Conservation (phyloP, 2,113 vertebrate species). For the Alethe castanea region DNA sequence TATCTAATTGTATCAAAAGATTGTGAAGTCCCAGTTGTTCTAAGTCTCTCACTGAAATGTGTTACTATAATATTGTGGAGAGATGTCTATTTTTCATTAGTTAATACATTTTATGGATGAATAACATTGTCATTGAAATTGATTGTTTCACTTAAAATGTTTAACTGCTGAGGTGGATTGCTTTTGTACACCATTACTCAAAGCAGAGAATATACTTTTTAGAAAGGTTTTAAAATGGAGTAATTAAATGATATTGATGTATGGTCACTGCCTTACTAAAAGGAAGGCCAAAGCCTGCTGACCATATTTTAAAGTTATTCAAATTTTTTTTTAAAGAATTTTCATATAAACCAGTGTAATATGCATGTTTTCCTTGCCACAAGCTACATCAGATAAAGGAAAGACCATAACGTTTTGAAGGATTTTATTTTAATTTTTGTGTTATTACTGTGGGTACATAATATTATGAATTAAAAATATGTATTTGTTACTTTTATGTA, state of each 20-base stretch:
- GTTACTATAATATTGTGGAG: conserved; percentile 23
- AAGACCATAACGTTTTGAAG: background rate
- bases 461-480: background rate
- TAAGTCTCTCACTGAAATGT: conserved; percentile 21
- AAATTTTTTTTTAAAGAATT: background rate
- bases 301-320: background rate
- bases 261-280: background rate
- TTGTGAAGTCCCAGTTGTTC: conserved; percentile 16
- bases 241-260: background rate
- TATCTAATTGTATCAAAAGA: conserved; percentile 45
- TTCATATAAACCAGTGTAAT: background rate
- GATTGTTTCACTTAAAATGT: conserved; percentile 42
- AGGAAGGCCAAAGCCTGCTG: background rate
- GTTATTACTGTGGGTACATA: background rate
- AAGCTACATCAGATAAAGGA: background rate
- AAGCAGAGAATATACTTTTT: background rate
- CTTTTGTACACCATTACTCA: conserved; percentile 16
- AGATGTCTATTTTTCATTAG: conserved; percentile 36
- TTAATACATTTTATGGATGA: conserved; percentile 51
- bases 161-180: conserved; percentile 2
- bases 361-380: background rate
- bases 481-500: background rate
- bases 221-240: background rate
- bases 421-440: background rate
- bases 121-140: conserved; percentile 40